phyloP scores from a whole-genome alignment of 2,797 vertebrate genomes.

The Eptatretus atami region DNA sequence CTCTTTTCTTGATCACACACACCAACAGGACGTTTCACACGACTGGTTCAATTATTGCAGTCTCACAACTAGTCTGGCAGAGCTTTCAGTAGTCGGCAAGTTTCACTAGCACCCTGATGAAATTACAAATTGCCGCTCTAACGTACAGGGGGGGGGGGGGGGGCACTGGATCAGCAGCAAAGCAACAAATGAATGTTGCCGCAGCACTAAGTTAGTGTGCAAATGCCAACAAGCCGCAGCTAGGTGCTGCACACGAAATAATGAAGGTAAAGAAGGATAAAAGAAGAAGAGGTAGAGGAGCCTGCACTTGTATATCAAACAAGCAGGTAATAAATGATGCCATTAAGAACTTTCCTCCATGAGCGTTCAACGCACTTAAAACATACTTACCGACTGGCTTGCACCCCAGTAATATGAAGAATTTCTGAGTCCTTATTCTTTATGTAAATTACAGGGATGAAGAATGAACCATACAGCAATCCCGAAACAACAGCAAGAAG shows the following conservation, averaged over 20 bases:
- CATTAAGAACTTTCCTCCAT: background rate
- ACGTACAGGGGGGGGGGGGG: too few relatives aligned
- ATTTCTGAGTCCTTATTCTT: conserved; percentile 27
- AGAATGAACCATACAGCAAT: conserved; percentile 30
- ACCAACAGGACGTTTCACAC: too few relatives aligned
- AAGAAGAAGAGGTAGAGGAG: background rate
- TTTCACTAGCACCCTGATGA: too few relatives aligned
- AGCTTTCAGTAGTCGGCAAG: too few relatives aligned
- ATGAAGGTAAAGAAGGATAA: background rate
- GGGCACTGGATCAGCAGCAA: too few relatives aligned
- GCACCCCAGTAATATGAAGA: conserved; percentile 29
- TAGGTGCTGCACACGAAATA: background rate
- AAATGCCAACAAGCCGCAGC: background rate
- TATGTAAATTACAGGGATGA: conserved; percentile 44
- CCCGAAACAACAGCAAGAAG: conserved; percentile 29
- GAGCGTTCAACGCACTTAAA: background rate
- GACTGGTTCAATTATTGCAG: too few relatives aligned
- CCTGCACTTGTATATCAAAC: too few relatives aligned
- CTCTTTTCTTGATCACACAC: too few relatives aligned
- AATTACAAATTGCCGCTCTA: too few relatives aligned
- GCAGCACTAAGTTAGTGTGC: too few relatives aligned
- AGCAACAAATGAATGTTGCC: too few relatives aligned
- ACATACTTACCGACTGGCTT: conserved; percentile 27
- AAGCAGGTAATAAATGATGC: background rate
- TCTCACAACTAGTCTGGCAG: too few relatives aligned